Base-by-base conservation (phyloP, 2,797 vertebrate genomes). In the Austrolebias charrua region DNA sequence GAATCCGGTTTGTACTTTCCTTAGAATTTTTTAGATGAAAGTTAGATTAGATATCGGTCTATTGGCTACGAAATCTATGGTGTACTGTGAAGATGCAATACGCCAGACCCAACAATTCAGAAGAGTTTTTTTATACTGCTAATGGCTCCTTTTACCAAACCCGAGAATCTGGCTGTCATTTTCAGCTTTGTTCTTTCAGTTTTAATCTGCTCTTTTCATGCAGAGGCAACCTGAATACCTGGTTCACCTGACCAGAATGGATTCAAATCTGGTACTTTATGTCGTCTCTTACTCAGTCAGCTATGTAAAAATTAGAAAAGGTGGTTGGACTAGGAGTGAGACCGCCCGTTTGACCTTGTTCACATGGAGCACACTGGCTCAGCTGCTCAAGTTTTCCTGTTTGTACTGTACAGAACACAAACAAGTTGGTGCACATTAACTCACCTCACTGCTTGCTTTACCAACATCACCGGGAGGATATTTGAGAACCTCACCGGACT, bases 121-220 rank as follows among this genome's bases (percentile, higher is more conserved):
- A 35, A 71, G 66, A 47, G 43, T 56, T 33, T 47, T 46, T 29
- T 69, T 61, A 69, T 75, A 55, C 51, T 4, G 13, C 31, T 11
- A 48, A 47, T 44, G 46, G 60, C 67, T 86, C 62, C 2, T 66
- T 33, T 80, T 80, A 75, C 74, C 46, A 81, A 85, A 88, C 83
- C 70, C 77, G 88, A 82, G 82, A 85, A 76, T 82, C 84, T 49
- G 56, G 46, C 67, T 81, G 57, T 44, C 11, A n/a, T 67, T 75
- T 61, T 56, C 45, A 43, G n/a, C 10, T 1, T 19, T 13, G 4
- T 31, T 45, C 5, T 55, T 43, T 40, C 44, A 46, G 33, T 35
- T 61, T 38, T 24, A 0, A 49, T 48, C 6, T 5, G 35, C 29
- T 16, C 16, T 56, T 50, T 20, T 42, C 7, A 13, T 57, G 13